Conservation (phyloP, 2,113 vertebrate species). For the Aix galericulata region DNA sequence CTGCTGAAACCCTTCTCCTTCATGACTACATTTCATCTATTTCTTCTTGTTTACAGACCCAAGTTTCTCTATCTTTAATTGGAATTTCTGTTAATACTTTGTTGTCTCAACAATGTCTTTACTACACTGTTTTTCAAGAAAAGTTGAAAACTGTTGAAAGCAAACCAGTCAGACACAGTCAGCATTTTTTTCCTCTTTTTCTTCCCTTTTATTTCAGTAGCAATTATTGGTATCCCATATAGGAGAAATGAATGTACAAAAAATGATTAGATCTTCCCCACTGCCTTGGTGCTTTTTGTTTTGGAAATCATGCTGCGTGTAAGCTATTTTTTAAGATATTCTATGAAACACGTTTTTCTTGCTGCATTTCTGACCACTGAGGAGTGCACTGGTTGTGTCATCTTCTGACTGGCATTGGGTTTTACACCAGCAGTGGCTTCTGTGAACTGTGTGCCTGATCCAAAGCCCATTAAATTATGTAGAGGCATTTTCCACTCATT, state of each 20-base stretch:
- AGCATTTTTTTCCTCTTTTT: not conserved
- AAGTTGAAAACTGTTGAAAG: not conserved
- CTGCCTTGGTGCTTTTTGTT: not conserved
- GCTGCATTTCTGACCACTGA: not conserved
- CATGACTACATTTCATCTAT: not conserved
- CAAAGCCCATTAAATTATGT: not conserved
- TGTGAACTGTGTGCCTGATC: not conserved
- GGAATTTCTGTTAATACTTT: not conserved
- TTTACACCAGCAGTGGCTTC: not conserved
- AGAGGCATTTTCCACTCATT: slow-evolving; percentile 29
- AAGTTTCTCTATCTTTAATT: not conserved
- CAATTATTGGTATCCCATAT: not conserved
- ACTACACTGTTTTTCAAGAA: not conserved
- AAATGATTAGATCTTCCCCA: not conserved
- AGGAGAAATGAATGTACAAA: not conserved
- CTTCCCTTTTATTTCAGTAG: not conserved
- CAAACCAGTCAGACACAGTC: not conserved
- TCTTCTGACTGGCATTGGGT: not conserved
- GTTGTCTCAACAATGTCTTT: not conserved
- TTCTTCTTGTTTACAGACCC: not conserved
- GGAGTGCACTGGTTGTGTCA: not conserved
- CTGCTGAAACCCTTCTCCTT: not conserved
- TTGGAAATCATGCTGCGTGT: not conserved
- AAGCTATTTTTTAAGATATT: not conserved
- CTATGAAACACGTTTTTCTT: not conserved